These are phyloP conservation scores for Drosophila nr. perissopoda DNA, from an alignment of 2,888 invertebrate species.

Conservation along the genomic window DNA sequence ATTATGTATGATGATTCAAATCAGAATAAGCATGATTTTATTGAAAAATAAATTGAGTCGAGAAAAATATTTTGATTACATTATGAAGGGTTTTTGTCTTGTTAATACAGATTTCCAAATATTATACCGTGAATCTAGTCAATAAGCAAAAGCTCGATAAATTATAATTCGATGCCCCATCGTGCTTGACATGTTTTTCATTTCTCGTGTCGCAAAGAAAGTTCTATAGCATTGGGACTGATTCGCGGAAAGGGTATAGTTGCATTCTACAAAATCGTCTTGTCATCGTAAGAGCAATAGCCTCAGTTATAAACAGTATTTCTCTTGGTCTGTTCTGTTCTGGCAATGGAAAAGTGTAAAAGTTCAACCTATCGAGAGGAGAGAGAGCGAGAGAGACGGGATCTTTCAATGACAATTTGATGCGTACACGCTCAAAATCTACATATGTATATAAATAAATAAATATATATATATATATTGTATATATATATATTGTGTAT, in stretches of 20 bases:
- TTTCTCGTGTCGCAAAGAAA: not conserved
- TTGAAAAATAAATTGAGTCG: not conserved
- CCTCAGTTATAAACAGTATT: constrained; percentile 73
- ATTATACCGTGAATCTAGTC: not conserved
- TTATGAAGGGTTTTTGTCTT: not conserved
- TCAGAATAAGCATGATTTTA: not conserved
- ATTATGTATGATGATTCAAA: not conserved
- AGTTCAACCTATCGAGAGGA: constrained; percentile 55
- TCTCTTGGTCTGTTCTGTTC: constrained; percentile 50
- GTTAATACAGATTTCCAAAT: not conserved
- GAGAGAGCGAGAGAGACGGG: constrained; percentile 7
- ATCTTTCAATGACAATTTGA: constrained; percentile 32
- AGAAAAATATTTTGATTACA: not conserved
- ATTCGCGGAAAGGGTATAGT: constrained; percentile 40
- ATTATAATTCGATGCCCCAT: not conserved
- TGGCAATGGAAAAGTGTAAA: constrained; percentile 68
- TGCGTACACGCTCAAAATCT: constrained; percentile 40
- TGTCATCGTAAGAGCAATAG: constrained; percentile 75
- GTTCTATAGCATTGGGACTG: not conserved
- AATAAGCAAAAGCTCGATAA: not conserved
- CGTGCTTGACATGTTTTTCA: not conserved
- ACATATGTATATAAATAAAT: constrained; percentile 7
- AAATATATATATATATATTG: constrained; percentile 4
- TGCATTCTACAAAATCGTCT: constrained; percentile 61
- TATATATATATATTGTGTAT: not conserved